Evolutionary conservation across 2,113 vertebrate species (phyloP).

Genomic region (Oncorhynchus keta): DNA sequence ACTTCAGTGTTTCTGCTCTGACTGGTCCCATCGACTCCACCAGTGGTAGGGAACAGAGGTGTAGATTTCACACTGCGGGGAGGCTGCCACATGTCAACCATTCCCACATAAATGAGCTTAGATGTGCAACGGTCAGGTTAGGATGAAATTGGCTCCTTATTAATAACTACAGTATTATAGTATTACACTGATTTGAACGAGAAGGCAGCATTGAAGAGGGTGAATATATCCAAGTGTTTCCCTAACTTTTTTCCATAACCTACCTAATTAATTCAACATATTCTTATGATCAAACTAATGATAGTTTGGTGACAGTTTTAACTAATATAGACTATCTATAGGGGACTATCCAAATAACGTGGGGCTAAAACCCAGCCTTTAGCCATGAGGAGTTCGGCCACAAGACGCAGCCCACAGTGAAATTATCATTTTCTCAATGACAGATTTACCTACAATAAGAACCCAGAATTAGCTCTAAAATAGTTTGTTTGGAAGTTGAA

Average conservation of each 20-base stretch:
- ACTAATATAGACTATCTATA: neutral
- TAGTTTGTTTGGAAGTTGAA: neutral
- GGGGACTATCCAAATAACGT: neutral
- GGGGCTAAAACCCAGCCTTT: neutral
- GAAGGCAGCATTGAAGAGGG: no score
- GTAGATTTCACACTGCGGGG: slow-evolving; percentile 54
- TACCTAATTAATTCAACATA: neutral
- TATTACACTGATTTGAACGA: neutral
- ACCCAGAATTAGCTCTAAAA: neutral
- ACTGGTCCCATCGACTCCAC: neutral
- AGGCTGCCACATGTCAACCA: slow-evolving; percentile 73
- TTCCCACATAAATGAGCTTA: slow-evolving; percentile 69
- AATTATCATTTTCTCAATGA: neutral
- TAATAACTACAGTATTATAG: neutral
- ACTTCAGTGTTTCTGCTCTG: neutral
- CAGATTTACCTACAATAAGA: neutral
- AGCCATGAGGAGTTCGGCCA: no score
- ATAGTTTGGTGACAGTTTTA: neutral
- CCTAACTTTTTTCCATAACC: no score
- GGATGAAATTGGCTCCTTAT: neutral
- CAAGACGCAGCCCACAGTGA: no score
- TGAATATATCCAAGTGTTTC: no score
- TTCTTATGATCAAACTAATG: neutral
- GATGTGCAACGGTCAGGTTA: slow-evolving; percentile 54
- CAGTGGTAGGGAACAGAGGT: neutral